These are phyloP conservation scores for Graphium colonna DNA, from an alignment of 2,888 invertebrate species.

Conservation along the genomic window DNA sequence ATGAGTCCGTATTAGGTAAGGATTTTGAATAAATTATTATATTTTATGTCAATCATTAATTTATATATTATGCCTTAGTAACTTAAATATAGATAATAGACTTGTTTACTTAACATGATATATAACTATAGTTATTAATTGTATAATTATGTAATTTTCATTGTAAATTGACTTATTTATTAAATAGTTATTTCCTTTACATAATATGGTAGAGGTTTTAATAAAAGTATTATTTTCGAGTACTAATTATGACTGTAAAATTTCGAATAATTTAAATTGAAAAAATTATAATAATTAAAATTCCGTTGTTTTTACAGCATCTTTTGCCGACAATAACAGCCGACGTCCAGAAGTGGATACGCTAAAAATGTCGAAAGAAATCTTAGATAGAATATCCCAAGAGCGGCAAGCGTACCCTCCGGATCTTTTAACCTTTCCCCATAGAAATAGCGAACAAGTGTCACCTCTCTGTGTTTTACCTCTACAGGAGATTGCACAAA, in stretches of 20 bases:
- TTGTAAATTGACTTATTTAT: too few relatives aligned
- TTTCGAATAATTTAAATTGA: background rate
- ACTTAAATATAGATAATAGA: too few relatives aligned
- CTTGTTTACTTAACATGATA: too few relatives aligned
- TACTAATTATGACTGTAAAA: too few relatives aligned
- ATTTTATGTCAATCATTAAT: too few relatives aligned
- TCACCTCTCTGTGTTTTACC: constrained; percentile 62
- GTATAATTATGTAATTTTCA: too few relatives aligned
- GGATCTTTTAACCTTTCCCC: constrained; percentile 89
- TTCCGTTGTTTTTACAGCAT: constrained; percentile 65
- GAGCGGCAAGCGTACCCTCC: constrained; percentile 86
- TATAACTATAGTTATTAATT: too few relatives aligned
- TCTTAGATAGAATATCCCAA: constrained; percentile 67
- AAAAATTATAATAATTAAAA: background rate
- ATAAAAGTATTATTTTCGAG: too few relatives aligned
- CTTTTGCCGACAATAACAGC: constrained; percentile 78
- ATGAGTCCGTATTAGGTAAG: constrained; percentile 87
- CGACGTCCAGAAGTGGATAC: constrained; percentile 81
- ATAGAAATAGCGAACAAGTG: constrained; percentile 60
- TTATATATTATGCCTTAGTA: too few relatives aligned
- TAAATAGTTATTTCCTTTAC: too few relatives aligned
- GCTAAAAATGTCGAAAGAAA: constrained; percentile 73
- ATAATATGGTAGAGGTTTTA: too few relatives aligned
- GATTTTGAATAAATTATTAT: constrained; percentile 26
- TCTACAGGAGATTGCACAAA: constrained; percentile 31